Base-by-base conservation (phyloP, 2,888 invertebrate species). In the Nemotelus nigrinus region DNA sequence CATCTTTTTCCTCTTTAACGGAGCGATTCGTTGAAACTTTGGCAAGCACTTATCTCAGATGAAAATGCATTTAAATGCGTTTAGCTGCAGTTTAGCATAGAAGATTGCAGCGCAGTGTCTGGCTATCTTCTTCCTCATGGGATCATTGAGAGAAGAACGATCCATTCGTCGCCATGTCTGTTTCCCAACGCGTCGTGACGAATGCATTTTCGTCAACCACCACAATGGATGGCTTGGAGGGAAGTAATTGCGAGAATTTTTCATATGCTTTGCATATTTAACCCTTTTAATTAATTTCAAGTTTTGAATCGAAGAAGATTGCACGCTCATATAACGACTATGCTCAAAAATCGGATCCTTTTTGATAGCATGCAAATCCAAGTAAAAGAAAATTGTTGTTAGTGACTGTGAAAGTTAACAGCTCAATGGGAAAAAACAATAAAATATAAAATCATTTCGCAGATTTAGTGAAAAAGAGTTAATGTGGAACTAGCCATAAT, bases 1-100 rank as follows among this genome's bases (percentile, higher is more conserved):
- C 55, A 47, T 78, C 76, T 72, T 72, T 79, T 72, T 72, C 71
- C 77, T 72, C 72, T 76, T 78, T 77, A 79, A 79, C 76, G 76
- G 74, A 76, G 64, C 65, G 78, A 78, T 79, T 78, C 78, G 68
- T 44, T 60, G 7, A 65, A 76, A 57, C 70, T 78, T 77, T 79
- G 79, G 78, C 79, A 78, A 76, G 47, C 65, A 57, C 50, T 76
- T 75, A 63, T 63, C 45, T 60, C 6, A 63, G 53, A 70, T 70
- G 43, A 63, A 50, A 60, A 39, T 74, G 74, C 60, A 63, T 74
- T 53, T 60, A 48, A 48, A 39, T 60, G 58, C 72, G 60, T 68
- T 68, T 58, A 72, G 47, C 58, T 58, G 47, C 25, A 39, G 8
- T 39, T 53, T 8, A 8, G 41, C 6, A 10, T 39, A 72, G 8